These are phyloP conservation scores for Caenorhabditis elegans DNA, from an alignment of 1,140 invertebrate species.

Conservation along the genomic window WBcel235 BX284602.5:5083001-5083500, in stretches of 20 bases:
- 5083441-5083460: too few relatives aligned
- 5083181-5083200: neutral
- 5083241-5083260: neutral
- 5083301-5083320: conserved; percentile 16
- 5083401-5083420: neutral
- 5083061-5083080: too few relatives aligned
- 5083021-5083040: neutral
- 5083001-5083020: neutral
- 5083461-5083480: too few relatives aligned
- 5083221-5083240: neutral
- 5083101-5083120: too few relatives aligned
- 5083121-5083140: neutral
- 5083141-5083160: neutral
- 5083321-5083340: neutral
- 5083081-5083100: neutral
- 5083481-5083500: too few relatives aligned
- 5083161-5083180: neutral
- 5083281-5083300: conserved; percentile 3
- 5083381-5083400: too few relatives aligned
- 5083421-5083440: neutral
- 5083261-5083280: neutral
- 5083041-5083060: too few relatives aligned
- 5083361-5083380: neutral
- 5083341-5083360: neutral
- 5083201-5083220: neutral